Evolutionary conservation across 2,888 invertebrate species (phyloP), one percentile per base, ranked within the genome.

Genomic region (Tenthredo mesomela): DNA sequence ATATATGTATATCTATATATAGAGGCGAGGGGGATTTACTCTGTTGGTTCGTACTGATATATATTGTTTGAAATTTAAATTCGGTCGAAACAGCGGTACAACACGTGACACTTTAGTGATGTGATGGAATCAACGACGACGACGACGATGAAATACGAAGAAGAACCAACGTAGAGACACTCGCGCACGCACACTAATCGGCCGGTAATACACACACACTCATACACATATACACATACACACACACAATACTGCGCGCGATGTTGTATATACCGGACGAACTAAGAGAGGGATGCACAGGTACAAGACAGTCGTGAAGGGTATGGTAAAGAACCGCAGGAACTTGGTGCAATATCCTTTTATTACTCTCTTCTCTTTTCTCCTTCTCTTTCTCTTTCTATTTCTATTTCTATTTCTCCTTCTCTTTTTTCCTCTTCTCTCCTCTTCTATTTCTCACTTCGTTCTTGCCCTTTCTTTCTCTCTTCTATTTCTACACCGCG

Each of bases 341-440:
- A 43, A 73, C 29, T 77, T 50, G 15, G 25, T 50, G 37, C 21
- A 12, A 43, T 43, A 50, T 75, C 50, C 75, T 75, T 47, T 75
- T 54, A 50, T 75, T 54, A 50, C 71, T 73, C 73, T 73, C 65
- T 84, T 84, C 71, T 12, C 71, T 73, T 84, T 82, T 83, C 54
- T 84, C 73, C 83, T 70, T 82, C 67, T 77, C n/a, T 78, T 82
- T 65, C 40, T 86, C 70, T 85, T 58, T 67, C 50, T 71, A 78
- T 73, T 78, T 82, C 73, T 82, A 47, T 58, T 84, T 84, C 82
- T 85, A 58, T 84, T 50, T 21, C 77, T 84, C 85, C 43, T 33
- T 10, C 58, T 65, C 80, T 67, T 65, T 47, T 0, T 37, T 29
- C 29, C 2, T 29, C 29, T 29, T 1, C 29, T 29, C 2, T 29